Evolutionary conservation across 2,113 vertebrate species (phyloP).

Genomic region (Oenanthe oenanthe): DNA sequence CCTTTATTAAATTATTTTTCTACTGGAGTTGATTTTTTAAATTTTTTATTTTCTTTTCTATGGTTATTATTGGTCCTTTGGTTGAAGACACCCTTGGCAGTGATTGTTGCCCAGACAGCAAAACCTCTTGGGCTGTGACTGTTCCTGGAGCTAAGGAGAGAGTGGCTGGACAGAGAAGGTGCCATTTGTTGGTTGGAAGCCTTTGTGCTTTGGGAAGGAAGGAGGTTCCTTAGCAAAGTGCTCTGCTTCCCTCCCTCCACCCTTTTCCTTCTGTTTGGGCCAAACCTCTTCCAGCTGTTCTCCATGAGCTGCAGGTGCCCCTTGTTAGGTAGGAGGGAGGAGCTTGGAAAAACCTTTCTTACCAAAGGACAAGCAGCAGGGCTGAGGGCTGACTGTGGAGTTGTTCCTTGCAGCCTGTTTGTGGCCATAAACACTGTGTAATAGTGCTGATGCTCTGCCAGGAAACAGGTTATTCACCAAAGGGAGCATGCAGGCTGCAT

Average conservation of each 20-base stretch:
- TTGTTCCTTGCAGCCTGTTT: not conserved
- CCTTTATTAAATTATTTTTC: slow-evolving; percentile 84
- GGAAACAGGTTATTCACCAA: not conserved
- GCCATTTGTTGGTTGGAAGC: not conserved
- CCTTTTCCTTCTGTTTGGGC: not conserved
- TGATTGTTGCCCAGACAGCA: not conserved
- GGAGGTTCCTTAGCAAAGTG: not conserved
- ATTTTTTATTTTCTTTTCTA: slow-evolving; percentile 54
- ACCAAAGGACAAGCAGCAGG: not conserved
- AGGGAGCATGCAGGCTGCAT: rapidly evolving
- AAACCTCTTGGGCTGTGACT: not conserved
- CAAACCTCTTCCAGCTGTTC: not conserved
- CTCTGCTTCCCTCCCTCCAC: not conserved
- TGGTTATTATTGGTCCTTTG: slow-evolving; percentile 23
- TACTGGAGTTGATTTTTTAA: slow-evolving; percentile 69
- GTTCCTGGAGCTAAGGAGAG: not conserved
- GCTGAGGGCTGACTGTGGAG: not conserved
- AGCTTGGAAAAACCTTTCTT: not conserved
- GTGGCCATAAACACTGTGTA: rapidly evolving
- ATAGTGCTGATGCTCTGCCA: rapidly evolving
- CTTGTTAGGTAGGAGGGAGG: not conserved
- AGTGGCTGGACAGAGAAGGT: not conserved
- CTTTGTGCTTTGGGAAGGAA: not conserved
- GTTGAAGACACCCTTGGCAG: not conserved
- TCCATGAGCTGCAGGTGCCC: not conserved